phyloP scores from a whole-genome alignment of 2,113 vertebrate species.

The Ovis canadensis region DNA sequence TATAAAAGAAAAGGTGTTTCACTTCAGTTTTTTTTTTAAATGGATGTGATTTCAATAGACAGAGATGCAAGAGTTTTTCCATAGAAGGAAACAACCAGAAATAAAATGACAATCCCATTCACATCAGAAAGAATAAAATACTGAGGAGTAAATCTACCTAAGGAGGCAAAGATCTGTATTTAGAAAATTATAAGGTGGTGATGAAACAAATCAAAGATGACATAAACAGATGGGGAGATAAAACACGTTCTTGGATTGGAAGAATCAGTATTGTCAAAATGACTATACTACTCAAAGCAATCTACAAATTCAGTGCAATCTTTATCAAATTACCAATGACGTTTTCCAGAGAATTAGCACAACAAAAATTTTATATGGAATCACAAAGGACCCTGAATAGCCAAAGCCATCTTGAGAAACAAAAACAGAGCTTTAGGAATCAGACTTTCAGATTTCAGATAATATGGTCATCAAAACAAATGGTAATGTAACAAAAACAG shows the following conservation, averaged over 20 bases:
- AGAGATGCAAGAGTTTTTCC: background rate
- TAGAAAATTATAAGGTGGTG: background rate
- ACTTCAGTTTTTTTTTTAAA: background rate
- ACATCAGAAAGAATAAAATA: background rate
- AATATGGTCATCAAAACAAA: background rate
- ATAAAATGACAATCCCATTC: background rate
- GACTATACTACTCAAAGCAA: background rate
- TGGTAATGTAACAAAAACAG: background rate
- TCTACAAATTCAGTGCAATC: background rate
- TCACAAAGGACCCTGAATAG: background rate
- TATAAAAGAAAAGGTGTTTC: background rate
- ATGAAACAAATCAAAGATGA: background rate
- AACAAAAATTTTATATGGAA: background rate
- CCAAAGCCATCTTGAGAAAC: background rate
- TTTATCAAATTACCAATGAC: background rate
- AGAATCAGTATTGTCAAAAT: background rate
- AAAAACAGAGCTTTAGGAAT: background rate
- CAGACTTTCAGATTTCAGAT: background rate
- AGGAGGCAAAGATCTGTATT: background rate
- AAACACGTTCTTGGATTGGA: background rate
- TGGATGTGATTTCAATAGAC: background rate
- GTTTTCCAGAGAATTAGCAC: background rate
- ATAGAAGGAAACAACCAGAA: background rate
- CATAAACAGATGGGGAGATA: background rate
- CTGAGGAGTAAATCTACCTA: background rate